phyloP scores from a whole-genome alignment of 1,140 invertebrate genomes.

The Heterodera carotae region DNA sequence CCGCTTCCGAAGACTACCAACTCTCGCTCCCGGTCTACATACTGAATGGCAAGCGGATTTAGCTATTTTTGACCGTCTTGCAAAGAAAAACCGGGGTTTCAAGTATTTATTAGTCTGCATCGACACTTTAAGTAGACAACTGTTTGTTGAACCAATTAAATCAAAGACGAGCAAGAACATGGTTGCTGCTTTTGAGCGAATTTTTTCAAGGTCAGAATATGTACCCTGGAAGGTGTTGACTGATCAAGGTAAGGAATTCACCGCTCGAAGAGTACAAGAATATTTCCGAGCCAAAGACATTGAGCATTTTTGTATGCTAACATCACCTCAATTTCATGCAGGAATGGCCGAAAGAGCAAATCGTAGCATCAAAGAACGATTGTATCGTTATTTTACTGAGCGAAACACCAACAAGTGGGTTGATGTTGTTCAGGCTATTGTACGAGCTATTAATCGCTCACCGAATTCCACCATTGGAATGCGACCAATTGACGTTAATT shows the following conservation, averaged over 20 bases:
- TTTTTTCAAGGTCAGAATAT: slow-evolving; percentile 9
- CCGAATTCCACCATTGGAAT: slow-evolving; percentile 34
- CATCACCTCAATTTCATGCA: slow-evolving; percentile 46
- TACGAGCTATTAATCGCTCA: slow-evolving; percentile 41
- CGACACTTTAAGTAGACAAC: slow-evolving; percentile 41
- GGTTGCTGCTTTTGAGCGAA: slow-evolving; percentile 32
- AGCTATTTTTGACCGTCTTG: slow-evolving; percentile 33
- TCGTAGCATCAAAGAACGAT: slow-evolving; percentile 40
- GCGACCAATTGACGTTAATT: slow-evolving; percentile 34
- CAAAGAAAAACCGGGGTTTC: slow-evolving; percentile 18
- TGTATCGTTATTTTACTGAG: slow-evolving; percentile 47
- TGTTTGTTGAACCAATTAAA: slow-evolving; percentile 44
- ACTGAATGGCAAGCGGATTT: slow-evolving; percentile 50
- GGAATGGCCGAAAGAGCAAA: slow-evolving; percentile 46
- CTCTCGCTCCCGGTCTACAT: slow-evolving; percentile 30
- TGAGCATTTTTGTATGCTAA: slow-evolving; percentile 3
- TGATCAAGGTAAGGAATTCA: slow-evolving; percentile 45
- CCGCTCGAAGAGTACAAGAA: slow-evolving; percentile 11
- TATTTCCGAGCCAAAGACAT: slow-evolving; percentile 41
- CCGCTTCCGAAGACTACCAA: slow-evolving; percentile 25
- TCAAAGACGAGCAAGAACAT: slow-evolving; percentile 27
- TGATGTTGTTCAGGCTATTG: slow-evolving; percentile 38
- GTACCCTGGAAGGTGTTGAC: slow-evolving; percentile 40
- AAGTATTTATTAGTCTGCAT: slow-evolving; percentile 44
- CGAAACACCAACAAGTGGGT: slow-evolving; percentile 37